Evolutionary conservation across 2,888 invertebrate species (phyloP).

Genomic region (Agrotis segetum): DNA sequence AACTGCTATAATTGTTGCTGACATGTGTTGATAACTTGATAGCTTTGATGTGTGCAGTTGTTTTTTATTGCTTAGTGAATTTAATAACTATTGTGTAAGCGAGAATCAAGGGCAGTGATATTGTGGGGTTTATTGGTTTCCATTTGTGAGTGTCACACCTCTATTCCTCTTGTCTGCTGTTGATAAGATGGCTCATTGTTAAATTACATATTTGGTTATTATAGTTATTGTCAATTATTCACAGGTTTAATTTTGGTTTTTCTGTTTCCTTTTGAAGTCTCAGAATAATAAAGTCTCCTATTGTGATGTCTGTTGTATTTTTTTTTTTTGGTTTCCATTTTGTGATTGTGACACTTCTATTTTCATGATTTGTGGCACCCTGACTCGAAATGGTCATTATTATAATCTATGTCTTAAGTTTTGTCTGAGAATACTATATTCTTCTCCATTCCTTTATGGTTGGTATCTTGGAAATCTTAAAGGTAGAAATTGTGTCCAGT

Average conservation of each 20-base stretch:
- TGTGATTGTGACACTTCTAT: no score
- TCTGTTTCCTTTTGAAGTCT: no score
- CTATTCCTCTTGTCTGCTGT: background rate
- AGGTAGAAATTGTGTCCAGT: background rate
- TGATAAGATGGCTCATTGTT: background rate
- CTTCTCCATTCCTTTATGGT: background rate
- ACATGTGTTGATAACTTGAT: conserved; percentile 60
- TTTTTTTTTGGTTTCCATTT: no score
- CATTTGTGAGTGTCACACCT: conserved; percentile 3
- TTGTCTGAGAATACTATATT: no score
- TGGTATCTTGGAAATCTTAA: background rate
- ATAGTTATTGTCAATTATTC: background rate
- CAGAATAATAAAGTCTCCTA: no score
- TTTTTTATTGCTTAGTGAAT: conserved; percentile 28
- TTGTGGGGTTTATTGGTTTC: conserved; percentile 4
- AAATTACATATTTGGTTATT: background rate
- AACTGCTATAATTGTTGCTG: conserved; percentile 57
- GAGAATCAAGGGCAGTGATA: conserved; percentile 19
- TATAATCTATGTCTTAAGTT: no score
- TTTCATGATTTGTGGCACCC: no score
- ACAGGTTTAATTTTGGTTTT: background rate
- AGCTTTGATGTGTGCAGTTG: conserved; percentile 37
- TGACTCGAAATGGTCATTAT: no score
- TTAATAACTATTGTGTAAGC: conserved; percentile 31
- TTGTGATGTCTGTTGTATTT: no score